Evolutionary conservation across 2,113 vertebrate genomes (phyloP), one percentile per base, ranked within the genome.

Genomic region (Paramormyrops kingsleyae): DNA sequence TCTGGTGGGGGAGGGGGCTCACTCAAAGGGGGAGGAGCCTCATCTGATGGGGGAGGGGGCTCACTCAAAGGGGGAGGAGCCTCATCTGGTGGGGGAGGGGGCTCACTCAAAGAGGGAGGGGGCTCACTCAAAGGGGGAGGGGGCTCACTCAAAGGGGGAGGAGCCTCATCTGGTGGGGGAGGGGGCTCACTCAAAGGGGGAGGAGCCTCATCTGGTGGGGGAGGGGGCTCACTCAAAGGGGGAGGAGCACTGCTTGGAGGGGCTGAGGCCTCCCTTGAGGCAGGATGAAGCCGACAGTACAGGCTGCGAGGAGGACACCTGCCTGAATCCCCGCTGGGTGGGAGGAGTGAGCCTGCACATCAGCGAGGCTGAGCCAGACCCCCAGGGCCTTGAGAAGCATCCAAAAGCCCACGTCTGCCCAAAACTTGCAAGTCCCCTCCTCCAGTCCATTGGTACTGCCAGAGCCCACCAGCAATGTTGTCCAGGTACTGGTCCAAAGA

Each of bases 191-290:
- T n/a, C n/a, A n/a, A n/a, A 87, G 86, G 52, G 52, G 50, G 86
- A 86, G 83, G 93, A 91, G 94, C 62, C 27, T 27, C n/a, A 31
- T 31, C n/a, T 70, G n/a, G 62, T 70, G 62, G 62, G n/a, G 62
- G 62, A 96, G 93, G 56, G 80, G 91, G 92, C 24, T 88, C 3
- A 27, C 3, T 15, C 46, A 19, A 15, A 9, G 0, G 10, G 0
- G 27, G 47, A 96, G 90, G 90, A 95, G 94, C 80, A 92, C 94
- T 88, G 92, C 0, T 92, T 96, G 5, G 95, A 95, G 87, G 95
- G 93, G 87, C 93, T 1, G 93, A 49, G 56, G 92, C 92, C 24
- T 87, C 2, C 46, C 10, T 15, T 19, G 8, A 5, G 44, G 46
- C 47, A 35, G 50, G 49, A 35, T 56, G 31, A 35, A 6, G 10